phyloP scores from a whole-genome alignment of 2,888 invertebrate species.

The Priocnemis perturbator region DNA sequence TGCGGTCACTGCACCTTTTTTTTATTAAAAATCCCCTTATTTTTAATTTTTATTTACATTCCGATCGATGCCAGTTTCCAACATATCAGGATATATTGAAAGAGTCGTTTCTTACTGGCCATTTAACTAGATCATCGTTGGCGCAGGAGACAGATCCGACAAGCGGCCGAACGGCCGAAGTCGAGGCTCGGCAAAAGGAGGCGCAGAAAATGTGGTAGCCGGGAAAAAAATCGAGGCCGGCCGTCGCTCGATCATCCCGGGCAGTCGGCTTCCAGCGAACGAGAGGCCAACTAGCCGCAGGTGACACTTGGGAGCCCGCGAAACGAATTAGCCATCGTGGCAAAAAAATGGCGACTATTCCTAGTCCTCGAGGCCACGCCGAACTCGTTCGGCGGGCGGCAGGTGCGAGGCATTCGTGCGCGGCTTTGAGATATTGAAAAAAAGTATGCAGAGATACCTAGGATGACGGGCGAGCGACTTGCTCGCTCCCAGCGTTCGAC shows the following conservation, averaged over 20 bases:
- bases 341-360: slow-evolving; percentile 59
- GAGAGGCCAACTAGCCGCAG: slow-evolving; percentile 43
- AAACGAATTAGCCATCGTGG: slow-evolving; percentile 62
- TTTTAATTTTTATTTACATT: too few relatives aligned
- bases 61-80: too few relatives aligned
- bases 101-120: slow-evolving; percentile 8
- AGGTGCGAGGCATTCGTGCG: slow-evolving; percentile 52
- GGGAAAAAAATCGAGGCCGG: slow-evolving; percentile 53
- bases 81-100: too few relatives aligned
- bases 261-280: slow-evolving; percentile 20
- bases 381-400: slow-evolving; percentile 47
- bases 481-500: slow-evolving; percentile 29
- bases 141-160: too few relatives aligned
- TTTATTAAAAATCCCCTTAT: too few relatives aligned
- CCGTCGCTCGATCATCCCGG: slow-evolving; percentile 23
- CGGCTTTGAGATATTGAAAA: slow-evolving; percentile 49
- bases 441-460: slow-evolving; percentile 40
- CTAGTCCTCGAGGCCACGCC: slow-evolving; percentile 56
- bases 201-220: slow-evolving; percentile 44
- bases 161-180: too few relatives aligned
- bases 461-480: slow-evolving; percentile 27
- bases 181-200: too few relatives aligned
- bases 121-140: too few relatives aligned
- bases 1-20: too few relatives aligned
- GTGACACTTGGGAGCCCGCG: slow-evolving; percentile 61